Evolutionary conservation across 2,113 vertebrate species (phyloP).

Genomic region (Scartelaos histophorus): DNA sequence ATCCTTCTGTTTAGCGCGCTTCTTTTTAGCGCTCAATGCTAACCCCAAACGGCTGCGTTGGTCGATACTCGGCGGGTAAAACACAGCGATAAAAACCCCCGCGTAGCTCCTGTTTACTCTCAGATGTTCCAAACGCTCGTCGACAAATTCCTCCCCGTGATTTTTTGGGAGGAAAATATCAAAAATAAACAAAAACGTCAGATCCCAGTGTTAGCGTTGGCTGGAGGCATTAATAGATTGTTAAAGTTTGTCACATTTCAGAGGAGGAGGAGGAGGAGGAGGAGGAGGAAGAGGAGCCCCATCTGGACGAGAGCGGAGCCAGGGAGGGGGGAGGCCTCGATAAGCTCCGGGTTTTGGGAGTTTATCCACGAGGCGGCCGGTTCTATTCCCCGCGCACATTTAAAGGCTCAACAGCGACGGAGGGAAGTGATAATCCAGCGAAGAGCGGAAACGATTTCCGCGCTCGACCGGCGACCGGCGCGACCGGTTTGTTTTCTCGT

Average conservation of each 20-base stretch:
- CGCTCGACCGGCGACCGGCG: too few species aligned
- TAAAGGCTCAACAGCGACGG: background rate
- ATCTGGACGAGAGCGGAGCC: slow-evolving; percentile 59
- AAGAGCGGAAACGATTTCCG: too few species aligned
- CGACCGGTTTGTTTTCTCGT: too few species aligned
- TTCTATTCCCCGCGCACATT: background rate
- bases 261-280: slow-evolving; percentile 15
- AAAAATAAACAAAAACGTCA: slow-evolving; percentile 47
- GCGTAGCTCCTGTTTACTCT: slow-evolving; percentile 10
- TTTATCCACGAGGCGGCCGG: slow-evolving; percentile 25
- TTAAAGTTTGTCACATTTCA: slow-evolving; percentile 56
- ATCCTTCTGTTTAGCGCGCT: background rate
- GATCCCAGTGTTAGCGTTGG: slow-evolving; percentile 50
- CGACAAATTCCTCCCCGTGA: slow-evolving; percentile 17
- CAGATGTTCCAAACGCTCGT: background rate
- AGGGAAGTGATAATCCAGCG: background rate
- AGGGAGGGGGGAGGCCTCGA: slow-evolving; percentile 18
- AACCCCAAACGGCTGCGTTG: background rate
- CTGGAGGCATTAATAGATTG: slow-evolving; percentile 51
- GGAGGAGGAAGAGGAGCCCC: slow-evolving; percentile 43
- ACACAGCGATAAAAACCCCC: background rate
- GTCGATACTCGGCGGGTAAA: background rate
- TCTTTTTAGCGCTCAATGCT: background rate
- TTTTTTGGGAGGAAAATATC: slow-evolving; percentile 27
- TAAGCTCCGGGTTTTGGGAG: slow-evolving; percentile 70